Conservation (phyloP, 2,113 vertebrate genomes). For the Tonatia bakeri region DNA sequence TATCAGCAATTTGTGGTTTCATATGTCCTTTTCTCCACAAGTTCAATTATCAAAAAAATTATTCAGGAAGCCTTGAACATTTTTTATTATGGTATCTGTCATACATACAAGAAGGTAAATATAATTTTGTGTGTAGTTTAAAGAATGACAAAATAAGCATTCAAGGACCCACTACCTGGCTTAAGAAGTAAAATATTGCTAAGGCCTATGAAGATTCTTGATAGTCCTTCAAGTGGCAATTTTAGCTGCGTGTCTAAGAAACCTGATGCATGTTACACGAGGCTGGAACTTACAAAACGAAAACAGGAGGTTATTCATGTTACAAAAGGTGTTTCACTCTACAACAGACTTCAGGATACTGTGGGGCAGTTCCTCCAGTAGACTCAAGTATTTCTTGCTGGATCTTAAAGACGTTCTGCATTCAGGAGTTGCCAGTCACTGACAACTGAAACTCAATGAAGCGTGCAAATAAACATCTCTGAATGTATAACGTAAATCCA, state of each 20-base stretch:
- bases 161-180: background rate
- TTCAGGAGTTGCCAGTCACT: background rate
- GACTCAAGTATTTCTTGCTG: slow-evolving; percentile 7
- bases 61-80: slow-evolving; percentile 49
- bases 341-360: background rate
- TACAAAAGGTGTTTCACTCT: background rate
- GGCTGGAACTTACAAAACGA: slow-evolving; percentile 23
- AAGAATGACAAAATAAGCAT: slow-evolving; percentile 19
- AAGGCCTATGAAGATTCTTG: background rate
- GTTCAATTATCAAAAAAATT: slow-evolving; percentile 57
- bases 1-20: slow-evolving; percentile 72
- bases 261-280: background rate
- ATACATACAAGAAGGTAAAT: slow-evolving; percentile 36
- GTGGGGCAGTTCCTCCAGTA: background rate
- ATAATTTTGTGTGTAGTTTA: slow-evolving; percentile 40
- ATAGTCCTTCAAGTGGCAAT: background rate
- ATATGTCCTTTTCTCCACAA: slow-evolving; percentile 51
- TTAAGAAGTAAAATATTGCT: slow-evolving; percentile 25
- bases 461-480: background rate
- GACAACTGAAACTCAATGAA: background rate
- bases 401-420: background rate
- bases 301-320: background rate
- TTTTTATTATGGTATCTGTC: slow-evolving; percentile 50
- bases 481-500: background rate
- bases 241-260: slow-evolving; percentile 7